phyloP scores from a whole-genome alignment of 2,888 invertebrate genomes.

The Melanophora roralis region DNA sequence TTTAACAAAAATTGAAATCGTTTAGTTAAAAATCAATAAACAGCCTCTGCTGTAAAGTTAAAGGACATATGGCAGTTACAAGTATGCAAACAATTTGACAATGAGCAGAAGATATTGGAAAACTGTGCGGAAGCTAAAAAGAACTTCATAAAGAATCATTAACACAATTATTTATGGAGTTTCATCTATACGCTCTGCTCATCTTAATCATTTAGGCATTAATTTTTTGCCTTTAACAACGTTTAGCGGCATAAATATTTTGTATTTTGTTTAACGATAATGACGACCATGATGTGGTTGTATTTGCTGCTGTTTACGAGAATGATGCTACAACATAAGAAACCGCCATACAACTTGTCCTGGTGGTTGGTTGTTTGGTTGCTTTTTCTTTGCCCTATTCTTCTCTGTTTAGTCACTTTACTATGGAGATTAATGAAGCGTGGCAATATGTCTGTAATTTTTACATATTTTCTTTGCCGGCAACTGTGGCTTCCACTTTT shows the following conservation, averaged over 20 bases:
- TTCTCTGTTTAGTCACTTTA: conserved; percentile 41
- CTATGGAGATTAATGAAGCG: conserved; percentile 57
- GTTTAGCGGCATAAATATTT: conserved; percentile 37
- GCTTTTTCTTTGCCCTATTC: conserved; percentile 7
- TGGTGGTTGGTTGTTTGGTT: conserved; percentile 53
- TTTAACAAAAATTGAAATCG: conserved; percentile 7
- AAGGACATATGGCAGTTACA: conserved; percentile 9
- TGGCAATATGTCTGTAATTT: conserved; percentile 56
- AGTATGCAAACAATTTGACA: not conserved
- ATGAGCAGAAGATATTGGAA: not conserved
- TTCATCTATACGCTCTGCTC: conserved; percentile 47
- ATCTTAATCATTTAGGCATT: conserved; percentile 52
- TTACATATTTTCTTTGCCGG: not conserved
- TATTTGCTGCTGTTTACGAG: not conserved
- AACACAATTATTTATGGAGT: conserved; percentile 56
- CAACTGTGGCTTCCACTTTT: not conserved
- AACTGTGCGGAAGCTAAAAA: not conserved
- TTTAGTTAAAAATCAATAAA: conserved; percentile 10
- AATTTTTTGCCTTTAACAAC: conserved; percentile 34
- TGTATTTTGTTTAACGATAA: conserved; percentile 37
- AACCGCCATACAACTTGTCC: conserved; percentile 40
- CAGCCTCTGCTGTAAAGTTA: not conserved
- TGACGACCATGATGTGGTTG: conserved; percentile 25
- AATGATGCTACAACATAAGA: conserved; percentile 19
- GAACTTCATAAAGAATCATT: conserved; percentile 50